A percentile compares a stretch with the other conserved stretches of the same genome.
These are phyloP conservation scores for Aspiorhynchus laticeps DNA, from an alignment of 2,113 vertebrate species.

Conservation along the genomic window DNA sequence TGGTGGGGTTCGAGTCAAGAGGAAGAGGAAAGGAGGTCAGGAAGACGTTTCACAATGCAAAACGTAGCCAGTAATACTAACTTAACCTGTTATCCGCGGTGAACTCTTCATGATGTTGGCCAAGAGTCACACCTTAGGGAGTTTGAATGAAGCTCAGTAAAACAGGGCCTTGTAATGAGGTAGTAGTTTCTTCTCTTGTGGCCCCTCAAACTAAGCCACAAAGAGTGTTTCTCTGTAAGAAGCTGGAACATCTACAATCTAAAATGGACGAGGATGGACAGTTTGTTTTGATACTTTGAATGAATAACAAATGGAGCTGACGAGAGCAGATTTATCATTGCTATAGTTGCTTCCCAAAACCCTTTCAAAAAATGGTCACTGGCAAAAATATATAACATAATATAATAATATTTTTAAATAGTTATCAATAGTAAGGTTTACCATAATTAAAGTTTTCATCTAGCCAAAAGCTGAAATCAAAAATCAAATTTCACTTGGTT, in stretches of 20 bases:
- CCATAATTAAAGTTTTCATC: too few species aligned
- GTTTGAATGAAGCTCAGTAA: constrained; percentile 13
- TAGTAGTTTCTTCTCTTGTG: constrained; percentile 11
- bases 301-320: neutral
- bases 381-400: neutral
- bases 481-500: too few species aligned
- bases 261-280: neutral
- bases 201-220: neutral
- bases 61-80: neutral
- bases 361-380: neutral
- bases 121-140: constrained; percentile 3
- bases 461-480: too few species aligned
- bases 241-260: neutral
- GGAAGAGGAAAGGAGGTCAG: constrained; percentile 21
- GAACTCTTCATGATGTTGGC: constrained; percentile 42
- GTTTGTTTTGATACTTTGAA: neutral
- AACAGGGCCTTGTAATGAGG: constrained; percentile 3
- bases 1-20: constrained; percentile 40
- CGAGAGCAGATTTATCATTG: neutral
- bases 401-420: neutral
- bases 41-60: neutral
- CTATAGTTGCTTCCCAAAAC: neutral
- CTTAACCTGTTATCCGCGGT: neutral
- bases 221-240: neutral
- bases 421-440: too few species aligned